phyloP scores from a whole-genome alignment of 2,888 invertebrate genomes.

The Callyntrura sp. region DNA sequence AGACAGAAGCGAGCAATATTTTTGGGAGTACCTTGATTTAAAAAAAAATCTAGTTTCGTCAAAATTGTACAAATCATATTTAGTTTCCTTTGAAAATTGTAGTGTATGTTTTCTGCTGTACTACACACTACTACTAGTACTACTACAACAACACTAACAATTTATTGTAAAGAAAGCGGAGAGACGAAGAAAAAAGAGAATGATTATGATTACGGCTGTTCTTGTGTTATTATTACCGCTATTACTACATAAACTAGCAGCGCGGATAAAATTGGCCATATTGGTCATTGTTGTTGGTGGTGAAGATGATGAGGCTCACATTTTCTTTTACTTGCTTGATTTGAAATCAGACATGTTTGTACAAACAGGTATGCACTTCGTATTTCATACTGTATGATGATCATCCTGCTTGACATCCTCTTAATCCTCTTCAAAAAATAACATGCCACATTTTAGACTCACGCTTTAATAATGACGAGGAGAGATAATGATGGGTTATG shows the following conservation, averaged over 20 bases:
- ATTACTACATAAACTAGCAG: conserved; percentile 29
- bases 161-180: background rate
- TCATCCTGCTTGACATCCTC: conserved; percentile 7
- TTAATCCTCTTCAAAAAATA: conserved; percentile 34
- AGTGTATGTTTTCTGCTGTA: background rate
- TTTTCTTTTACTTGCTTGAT: conserved; percentile 23
- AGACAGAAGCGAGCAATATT: background rate
- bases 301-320: conserved; percentile 7
- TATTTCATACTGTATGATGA: background rate
- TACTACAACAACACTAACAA: no score
- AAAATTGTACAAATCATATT: background rate
- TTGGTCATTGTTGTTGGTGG: conserved; percentile 37
- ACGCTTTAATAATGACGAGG: conserved; percentile 68
- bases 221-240: background rate
- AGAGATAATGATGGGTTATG: conserved; percentile 76
- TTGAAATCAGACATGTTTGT: background rate
- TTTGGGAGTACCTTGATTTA: conserved; percentile 31
- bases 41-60: conserved; percentile 9
- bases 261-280: conserved; percentile 25
- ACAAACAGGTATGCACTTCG: background rate
- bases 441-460: conserved; percentile 63
- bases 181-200: background rate
- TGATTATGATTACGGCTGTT: conserved; percentile 27
- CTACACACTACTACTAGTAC: background rate
- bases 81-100: background rate